Percentiles rank a stretch among this genome's conserved stretches.
Evolutionary conservation across 2,888 invertebrate species (phyloP).

Genomic region (Troglohyphantes excavatus): DNA sequence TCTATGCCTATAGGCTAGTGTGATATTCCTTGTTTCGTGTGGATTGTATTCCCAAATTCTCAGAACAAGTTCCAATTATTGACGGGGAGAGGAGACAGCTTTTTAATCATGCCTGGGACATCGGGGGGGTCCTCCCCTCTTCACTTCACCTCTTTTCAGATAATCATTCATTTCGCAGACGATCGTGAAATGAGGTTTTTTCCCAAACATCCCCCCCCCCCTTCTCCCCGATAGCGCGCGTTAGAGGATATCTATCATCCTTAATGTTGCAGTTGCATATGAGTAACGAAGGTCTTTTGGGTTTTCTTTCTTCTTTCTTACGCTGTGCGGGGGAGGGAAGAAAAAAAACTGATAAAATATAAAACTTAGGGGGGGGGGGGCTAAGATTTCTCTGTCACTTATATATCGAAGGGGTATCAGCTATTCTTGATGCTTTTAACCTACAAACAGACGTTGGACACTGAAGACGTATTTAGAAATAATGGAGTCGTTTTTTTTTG

Average conservation of each 20-base stretch:
- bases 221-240: not conserved
- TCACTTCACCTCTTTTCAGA: conserved; percentile 1
- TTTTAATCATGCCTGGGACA: conserved; percentile 8
- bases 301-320: not conserved
- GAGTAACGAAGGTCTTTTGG: not conserved
- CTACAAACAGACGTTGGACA: too few relatives aligned
- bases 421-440: too few relatives aligned
- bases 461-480: too few relatives aligned
- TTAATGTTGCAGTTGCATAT: conserved; percentile 7
- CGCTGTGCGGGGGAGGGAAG: too few relatives aligned
- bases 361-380: conserved; percentile 1
- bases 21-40: not conserved
- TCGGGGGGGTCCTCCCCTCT: not conserved
- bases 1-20: not conserved
- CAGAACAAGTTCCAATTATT: conserved; percentile 24
- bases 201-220: not conserved
- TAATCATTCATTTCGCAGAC: conserved; percentile 15
- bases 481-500: too few relatives aligned
- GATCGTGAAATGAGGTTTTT: not conserved
- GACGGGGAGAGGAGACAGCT: conserved; percentile 9
- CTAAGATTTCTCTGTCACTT: conserved; percentile 6
- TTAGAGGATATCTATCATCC: conserved; percentile 15
- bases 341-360: not conserved
- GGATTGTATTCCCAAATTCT: not conserved
- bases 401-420: not conserved